A percentile compares a stretch with the other conserved stretches of the same genome.
These are phyloP conservation scores for Sitta europaea DNA, from an alignment of 2,113 vertebrate species.

Conservation along the genomic window DNA sequence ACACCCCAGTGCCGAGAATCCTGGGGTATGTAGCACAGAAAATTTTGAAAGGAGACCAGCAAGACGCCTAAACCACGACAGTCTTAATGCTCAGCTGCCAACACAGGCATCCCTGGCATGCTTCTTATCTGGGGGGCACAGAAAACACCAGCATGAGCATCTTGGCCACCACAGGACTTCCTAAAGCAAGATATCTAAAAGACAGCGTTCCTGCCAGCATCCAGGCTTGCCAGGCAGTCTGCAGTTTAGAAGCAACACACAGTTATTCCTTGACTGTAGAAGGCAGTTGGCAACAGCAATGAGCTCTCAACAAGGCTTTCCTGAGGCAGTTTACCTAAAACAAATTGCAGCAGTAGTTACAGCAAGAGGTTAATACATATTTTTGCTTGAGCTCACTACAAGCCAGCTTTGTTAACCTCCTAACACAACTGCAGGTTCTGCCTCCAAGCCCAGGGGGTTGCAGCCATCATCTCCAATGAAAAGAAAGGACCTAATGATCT, in stretches of 20 bases:
- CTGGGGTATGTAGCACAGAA: neutral
- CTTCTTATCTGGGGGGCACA: neutral
- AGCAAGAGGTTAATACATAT: neutral
- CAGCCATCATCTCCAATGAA: neutral
- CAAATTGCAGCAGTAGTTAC: neutral
- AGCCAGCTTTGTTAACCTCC: neutral
- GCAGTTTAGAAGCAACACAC: neutral
- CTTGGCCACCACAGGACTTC: neutral
- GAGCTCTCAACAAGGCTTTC: neutral
- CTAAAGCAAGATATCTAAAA: slow-evolving; percentile 21
- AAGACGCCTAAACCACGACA: neutral
- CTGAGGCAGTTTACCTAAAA: neutral
- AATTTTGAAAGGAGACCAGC: neutral
- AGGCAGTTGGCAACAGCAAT: neutral
- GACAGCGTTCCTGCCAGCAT: neutral
- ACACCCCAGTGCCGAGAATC: neutral
- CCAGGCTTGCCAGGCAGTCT: neutral
- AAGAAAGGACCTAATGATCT: neutral
- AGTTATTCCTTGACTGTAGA: neutral
- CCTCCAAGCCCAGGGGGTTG: neutral
- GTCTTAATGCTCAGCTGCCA: slow-evolving; percentile 5
- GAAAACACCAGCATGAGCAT: neutral
- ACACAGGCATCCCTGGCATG: neutral
- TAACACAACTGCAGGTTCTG: neutral
- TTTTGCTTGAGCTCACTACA: neutral